These are phyloP conservation scores for Rostratula benghalensis DNA, from an alignment of 2,113 vertebrate species.

Conservation along the genomic window DNA sequence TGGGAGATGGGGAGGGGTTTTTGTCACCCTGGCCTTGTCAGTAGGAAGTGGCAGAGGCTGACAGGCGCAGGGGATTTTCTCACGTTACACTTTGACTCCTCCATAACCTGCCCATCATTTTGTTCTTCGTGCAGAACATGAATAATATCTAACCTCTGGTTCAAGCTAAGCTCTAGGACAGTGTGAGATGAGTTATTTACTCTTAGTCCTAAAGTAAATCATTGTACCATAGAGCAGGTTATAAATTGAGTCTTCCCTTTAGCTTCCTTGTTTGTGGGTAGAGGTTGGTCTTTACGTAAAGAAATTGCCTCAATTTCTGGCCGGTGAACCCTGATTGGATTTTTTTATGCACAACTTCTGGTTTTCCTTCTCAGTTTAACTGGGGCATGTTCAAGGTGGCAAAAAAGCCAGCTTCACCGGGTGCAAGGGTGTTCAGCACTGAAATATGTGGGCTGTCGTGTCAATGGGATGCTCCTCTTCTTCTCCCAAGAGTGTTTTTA, in stretches of 20 bases:
- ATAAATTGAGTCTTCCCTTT: not conserved
- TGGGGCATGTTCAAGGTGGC: not conserved
- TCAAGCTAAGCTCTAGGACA: not conserved
- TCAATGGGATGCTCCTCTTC: not conserved
- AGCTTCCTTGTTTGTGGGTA: not conserved
- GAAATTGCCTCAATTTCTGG: not conserved
- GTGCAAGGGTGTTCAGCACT: not conserved
- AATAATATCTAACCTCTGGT: not conserved
- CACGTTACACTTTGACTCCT: not conserved
- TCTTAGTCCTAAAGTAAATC: not conserved
- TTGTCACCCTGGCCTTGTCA: not conserved
- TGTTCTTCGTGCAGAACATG: not conserved
- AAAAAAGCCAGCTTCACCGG: not conserved
- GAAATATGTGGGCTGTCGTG: not conserved
- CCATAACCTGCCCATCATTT: rapidly evolving
- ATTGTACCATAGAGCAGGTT: not conserved
- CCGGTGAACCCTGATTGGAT: rapidly evolving
- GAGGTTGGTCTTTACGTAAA: not conserved
- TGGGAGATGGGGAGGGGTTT: not conserved
- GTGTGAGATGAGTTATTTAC: not conserved
- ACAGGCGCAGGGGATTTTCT: rapidly evolving
- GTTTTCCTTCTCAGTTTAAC: not conserved
- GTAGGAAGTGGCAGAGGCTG: not conserved
- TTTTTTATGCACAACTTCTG: not conserved
- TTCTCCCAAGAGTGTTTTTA: not conserved